Conservation (phyloP, 2,888 invertebrate genomes). For the Tanypteryx hageni region DNA sequence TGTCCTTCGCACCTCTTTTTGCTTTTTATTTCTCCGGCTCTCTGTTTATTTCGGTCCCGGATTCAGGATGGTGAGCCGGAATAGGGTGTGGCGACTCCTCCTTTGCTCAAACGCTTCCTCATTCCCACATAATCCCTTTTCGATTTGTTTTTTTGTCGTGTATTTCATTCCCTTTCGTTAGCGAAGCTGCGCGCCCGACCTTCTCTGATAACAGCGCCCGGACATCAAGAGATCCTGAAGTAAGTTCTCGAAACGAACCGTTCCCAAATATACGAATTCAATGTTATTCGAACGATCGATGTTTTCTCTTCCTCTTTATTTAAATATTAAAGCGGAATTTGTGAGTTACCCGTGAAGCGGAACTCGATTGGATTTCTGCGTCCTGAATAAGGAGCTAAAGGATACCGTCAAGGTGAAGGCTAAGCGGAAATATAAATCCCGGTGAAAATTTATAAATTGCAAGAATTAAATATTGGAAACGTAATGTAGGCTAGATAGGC, state of each 20-base stretch:
- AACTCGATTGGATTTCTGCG: too few species aligned
- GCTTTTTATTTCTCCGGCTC: conserved; percentile 23
- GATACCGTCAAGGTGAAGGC: too few species aligned
- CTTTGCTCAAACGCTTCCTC: not conserved
- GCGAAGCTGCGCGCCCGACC: not conserved
- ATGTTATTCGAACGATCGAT: not conserved
- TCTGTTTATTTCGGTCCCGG: conserved; percentile 31
- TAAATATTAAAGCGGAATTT: not conserved
- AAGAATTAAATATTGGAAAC: too few species aligned
- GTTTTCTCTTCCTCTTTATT: not conserved
- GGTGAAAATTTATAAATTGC: too few species aligned
- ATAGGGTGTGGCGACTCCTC: conserved; percentile 26
- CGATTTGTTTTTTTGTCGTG: not conserved
- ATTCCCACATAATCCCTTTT: not conserved
- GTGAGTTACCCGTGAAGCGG: not conserved
- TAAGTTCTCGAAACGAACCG: not conserved
- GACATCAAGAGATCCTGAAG: not conserved
- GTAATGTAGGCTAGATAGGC: too few species aligned
- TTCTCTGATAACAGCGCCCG: not conserved
- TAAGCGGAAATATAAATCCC: too few species aligned
- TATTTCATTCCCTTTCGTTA: not conserved
- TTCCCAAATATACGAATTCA: not conserved
- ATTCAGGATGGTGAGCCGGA: conserved; percentile 22
- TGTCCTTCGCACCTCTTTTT: conserved; percentile 35
- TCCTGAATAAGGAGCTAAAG: too few species aligned